Conservation (phyloP, 2,113 vertebrate species). For the Eolophus roseicapilla region DNA sequence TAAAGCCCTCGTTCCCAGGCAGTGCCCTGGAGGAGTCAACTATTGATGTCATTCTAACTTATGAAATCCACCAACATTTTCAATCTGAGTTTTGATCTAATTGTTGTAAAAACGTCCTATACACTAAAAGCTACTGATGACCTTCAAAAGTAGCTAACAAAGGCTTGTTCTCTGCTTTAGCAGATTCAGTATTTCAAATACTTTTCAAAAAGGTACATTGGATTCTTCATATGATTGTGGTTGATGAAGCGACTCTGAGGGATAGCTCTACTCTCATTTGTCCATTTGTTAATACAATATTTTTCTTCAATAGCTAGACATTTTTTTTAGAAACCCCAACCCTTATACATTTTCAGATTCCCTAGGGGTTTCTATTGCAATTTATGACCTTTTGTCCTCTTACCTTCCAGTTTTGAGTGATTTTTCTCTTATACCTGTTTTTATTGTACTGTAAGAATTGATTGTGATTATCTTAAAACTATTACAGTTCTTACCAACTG, state of each 20-base stretch:
- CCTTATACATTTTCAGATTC: constrained; percentile 53
- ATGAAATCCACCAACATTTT: constrained; percentile 65
- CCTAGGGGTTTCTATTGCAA: constrained; percentile 53
- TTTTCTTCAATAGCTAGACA: constrained; percentile 62
- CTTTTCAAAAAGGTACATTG: constrained; percentile 59
- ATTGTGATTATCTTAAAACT: constrained; percentile 61
- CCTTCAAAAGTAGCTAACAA: constrained; percentile 68
- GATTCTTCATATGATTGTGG: constrained; percentile 61
- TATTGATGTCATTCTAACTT: constrained; percentile 63
- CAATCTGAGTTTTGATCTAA: constrained; percentile 68
- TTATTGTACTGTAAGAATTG: constrained; percentile 54
- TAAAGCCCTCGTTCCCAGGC: constrained; percentile 32
- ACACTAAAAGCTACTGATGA: constrained; percentile 65
- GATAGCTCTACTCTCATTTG: constrained; percentile 60
- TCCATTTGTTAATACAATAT: constrained; percentile 62
- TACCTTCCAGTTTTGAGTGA: constrained; percentile 42
- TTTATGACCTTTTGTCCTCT: constrained; percentile 55
- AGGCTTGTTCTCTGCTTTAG: constrained; percentile 65
- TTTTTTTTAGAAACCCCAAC: constrained; percentile 58
- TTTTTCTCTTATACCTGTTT: constrained; percentile 49
- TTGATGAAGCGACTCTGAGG: constrained; percentile 62
- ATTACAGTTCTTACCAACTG: constrained; percentile 11
- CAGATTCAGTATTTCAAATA: constrained; percentile 66
- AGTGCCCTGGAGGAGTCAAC: constrained; percentile 57
- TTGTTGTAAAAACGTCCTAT: constrained; percentile 68